Conservation (phyloP, 2,113 vertebrate species). For the Zingel zingel region DNA sequence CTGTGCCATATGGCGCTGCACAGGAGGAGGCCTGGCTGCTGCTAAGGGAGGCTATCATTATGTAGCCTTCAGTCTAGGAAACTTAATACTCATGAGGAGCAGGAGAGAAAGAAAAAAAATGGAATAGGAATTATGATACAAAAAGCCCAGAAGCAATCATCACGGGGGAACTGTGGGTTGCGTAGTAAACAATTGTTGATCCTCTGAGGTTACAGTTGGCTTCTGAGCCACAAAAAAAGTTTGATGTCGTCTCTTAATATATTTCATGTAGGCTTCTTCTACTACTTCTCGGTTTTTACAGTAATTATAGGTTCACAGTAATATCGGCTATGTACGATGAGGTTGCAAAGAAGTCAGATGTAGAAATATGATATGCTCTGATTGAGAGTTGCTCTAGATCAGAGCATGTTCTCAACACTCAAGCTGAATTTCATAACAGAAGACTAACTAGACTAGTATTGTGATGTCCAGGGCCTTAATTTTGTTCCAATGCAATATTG, state of each 20-base stretch:
- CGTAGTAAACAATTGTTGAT: slow-evolving; percentile 8
- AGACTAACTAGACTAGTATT: background rate
- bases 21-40: slow-evolving; percentile 45
- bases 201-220: background rate
- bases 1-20: slow-evolving; percentile 47
- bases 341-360: background rate
- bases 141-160: slow-evolving; percentile 24
- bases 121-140: slow-evolving; percentile 23
- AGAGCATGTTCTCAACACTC: background rate
- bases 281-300: background rate
- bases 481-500: background rate
- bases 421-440: background rate
- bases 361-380: background rate
- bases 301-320: background rate
- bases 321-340: background rate
- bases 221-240: background rate
- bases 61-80: slow-evolving; percentile 53
- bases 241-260: background rate
- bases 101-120: background rate
- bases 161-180: slow-evolving; percentile 13
- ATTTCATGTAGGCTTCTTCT: background rate
- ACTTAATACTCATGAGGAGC: slow-evolving; percentile 45
- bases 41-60: slow-evolving; percentile 72
- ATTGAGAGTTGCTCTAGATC: background rate
- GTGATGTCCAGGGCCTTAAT: background rate